Conservation (phyloP, 1,140 invertebrate species). For the Sitophilus oryzae region DNA sequence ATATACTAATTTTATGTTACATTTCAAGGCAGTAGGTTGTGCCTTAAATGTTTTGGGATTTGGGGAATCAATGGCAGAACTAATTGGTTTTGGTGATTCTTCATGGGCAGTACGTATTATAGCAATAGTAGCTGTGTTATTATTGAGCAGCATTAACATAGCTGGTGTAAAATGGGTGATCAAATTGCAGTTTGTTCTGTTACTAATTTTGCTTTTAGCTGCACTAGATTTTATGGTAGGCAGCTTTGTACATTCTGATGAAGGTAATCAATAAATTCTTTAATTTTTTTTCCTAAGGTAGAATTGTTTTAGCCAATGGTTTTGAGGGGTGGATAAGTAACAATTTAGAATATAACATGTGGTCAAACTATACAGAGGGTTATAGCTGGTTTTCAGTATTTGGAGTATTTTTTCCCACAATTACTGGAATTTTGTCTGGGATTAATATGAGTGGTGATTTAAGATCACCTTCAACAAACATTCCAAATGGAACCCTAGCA, state of each 20-base stretch:
- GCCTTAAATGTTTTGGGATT: conserved; percentile 91
- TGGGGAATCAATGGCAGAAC: conserved; percentile 86
- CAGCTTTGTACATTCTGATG: conserved; percentile 67
- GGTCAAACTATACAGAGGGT: conserved; percentile 68
- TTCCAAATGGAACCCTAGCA: conserved; percentile 88
- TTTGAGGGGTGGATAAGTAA: conserved; percentile 79
- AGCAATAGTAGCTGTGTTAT: conserved; percentile 71
- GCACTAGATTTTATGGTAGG: conserved; percentile 86
- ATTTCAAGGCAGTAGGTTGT: conserved; percentile 82
- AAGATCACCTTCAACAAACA: conserved; percentile 82
- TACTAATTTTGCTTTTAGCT: conserved; percentile 76
- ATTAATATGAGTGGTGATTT: conserved; percentile 98
- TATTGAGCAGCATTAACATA: conserved; percentile 81
- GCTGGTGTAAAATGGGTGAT: conserved; percentile 92
- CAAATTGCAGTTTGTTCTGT: conserved; percentile 80
- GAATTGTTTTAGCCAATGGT: conserved; percentile 58
- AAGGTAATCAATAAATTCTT: conserved; percentile 45
- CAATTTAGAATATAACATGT: conserved; percentile 78
- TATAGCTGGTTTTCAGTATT: conserved; percentile 89
- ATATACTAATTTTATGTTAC: conserved; percentile 10
- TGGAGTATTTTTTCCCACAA: conserved; percentile 91
- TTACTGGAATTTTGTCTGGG: conserved; percentile 89
- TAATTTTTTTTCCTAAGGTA: conserved; percentile 10
- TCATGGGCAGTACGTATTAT: conserved; percentile 73
- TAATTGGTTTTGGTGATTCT: conserved; percentile 66